These are phyloP conservation scores for Hystrix brachyura DNA, from an alignment of 2,113 vertebrate genomes.

Conservation along the genomic window DNA sequence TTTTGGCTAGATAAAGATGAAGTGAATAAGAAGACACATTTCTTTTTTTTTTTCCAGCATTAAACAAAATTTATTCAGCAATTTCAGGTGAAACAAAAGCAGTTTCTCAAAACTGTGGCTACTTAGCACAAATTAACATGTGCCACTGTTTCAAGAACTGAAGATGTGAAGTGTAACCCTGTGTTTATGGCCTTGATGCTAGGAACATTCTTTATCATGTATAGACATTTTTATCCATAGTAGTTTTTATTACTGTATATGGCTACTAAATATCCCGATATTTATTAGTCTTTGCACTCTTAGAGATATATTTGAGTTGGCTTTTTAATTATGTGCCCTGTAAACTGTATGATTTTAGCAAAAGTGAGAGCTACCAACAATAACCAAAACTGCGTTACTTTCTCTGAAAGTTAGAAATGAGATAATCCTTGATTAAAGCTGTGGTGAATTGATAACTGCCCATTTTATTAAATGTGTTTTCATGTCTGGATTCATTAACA, in stretches of 20 bases:
- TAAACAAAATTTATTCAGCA: conserved; percentile 13
- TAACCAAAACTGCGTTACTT: background rate
- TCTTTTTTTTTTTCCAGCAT: background rate
- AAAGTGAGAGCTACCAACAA: background rate
- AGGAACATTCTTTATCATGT: background rate
- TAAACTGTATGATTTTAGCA: conserved; percentile 1
- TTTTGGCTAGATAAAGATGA: background rate
- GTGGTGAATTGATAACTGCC: background rate
- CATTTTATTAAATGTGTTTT: conserved; percentile 46
- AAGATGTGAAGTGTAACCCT: background rate
- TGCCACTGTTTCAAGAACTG: background rate
- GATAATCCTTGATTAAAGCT: background rate
- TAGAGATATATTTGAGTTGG: background rate
- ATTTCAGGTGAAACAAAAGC: background rate
- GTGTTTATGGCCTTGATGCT: background rate
- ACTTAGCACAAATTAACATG: background rate
- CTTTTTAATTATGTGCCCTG: background rate
- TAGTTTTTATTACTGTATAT: background rate
- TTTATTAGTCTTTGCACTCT: background rate
- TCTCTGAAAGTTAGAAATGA: conserved; percentile 45
- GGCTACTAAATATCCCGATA: background rate
- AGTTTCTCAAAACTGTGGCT: background rate
- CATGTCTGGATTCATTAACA: conserved; percentile 1
- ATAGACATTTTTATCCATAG: background rate
- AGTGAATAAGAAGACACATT: background rate